phyloP scores from a whole-genome alignment of 2,888 invertebrate species.

The Pseudoips prasinana region DNA sequence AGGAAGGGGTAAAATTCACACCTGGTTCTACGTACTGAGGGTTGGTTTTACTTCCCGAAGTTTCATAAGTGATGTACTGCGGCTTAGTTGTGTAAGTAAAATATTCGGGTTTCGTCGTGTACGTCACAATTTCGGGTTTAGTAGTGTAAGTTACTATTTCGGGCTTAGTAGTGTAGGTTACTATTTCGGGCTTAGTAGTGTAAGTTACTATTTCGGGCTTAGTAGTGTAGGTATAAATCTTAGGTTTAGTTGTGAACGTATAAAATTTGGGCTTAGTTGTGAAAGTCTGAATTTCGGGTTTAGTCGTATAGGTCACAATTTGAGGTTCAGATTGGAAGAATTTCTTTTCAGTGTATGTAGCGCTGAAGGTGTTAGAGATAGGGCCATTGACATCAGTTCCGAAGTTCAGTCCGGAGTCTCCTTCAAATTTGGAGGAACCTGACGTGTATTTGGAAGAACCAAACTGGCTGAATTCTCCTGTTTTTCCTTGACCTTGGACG shows the following conservation, averaged over 20 bases:
- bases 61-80: conserved; percentile 57
- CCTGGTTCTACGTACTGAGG: conserved; percentile 66
- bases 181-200: conserved; percentile 43
- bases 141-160: conserved; percentile 43
- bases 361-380: conserved; percentile 57
- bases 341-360: conserved; percentile 62
- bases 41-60: conserved; percentile 64
- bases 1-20: conserved; percentile 57
- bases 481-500: conserved; percentile 17
- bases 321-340: conserved; percentile 62
- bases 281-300: conserved; percentile 48
- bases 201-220: conserved; percentile 46
- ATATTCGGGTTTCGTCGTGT: conserved; percentile 47
- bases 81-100: conserved; percentile 61
- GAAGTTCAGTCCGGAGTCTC: conserved; percentile 33
- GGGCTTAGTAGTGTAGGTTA: conserved; percentile 54
- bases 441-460: conserved; percentile 40
- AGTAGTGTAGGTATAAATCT: conserved; percentile 57
- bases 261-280: conserved; percentile 49
- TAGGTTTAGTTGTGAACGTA: conserved; percentile 60
- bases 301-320: conserved; percentile 49
- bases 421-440: conserved; percentile 22
- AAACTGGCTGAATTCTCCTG: conserved; percentile 39
- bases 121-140: conserved; percentile 49
- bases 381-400: conserved; percentile 54